Percentiles rank a stretch among this genome's conserved stretches.
Evolutionary conservation across 2,113 vertebrate genomes (phyloP).

Genomic region (Phasianus colchicus): DNA sequence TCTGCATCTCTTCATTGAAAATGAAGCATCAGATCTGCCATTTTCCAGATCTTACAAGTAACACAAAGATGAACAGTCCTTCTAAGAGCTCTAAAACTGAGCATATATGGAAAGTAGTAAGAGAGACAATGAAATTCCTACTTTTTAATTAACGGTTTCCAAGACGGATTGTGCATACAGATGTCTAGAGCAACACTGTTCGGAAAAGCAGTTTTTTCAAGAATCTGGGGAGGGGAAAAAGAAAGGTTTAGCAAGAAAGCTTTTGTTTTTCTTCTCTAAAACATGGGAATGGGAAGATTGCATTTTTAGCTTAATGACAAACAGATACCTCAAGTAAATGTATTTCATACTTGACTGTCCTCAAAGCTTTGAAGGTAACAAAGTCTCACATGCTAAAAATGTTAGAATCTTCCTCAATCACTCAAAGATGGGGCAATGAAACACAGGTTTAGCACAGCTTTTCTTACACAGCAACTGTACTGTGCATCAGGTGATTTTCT

Average conservation of each 20-base stretch:
- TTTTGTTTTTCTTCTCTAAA: not conserved
- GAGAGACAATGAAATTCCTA: slow-evolving; percentile 74
- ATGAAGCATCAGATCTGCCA: not conserved
- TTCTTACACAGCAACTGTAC: not conserved
- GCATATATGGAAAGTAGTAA: slow-evolving; percentile 4
- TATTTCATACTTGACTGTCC: not conserved
- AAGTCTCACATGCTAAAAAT: not conserved
- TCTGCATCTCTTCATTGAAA: not conserved
- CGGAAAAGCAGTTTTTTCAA: slow-evolving; percentile 92
- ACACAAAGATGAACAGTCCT: not conserved
- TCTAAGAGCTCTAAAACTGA: not conserved
- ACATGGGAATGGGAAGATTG: not conserved
- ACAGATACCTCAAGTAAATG: not conserved
- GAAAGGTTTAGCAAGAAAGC: slow-evolving; percentile 21
- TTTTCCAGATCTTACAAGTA: not conserved
- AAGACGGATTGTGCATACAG: slow-evolving; percentile 82
- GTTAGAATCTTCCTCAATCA: not conserved
- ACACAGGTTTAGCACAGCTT: accelerated
- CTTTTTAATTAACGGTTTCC: slow-evolving; percentile 92
- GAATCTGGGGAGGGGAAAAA: slow-evolving; percentile 81
- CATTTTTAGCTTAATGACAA: not conserved
- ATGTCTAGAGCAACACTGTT: slow-evolving; percentile 82
- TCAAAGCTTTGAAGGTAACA: not conserved
- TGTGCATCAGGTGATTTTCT: not conserved
- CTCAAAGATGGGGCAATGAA: not conserved